Conservation (phyloP, 2,113 vertebrate genomes). For the Sinocyclocheilus anshuiensis region DNA sequence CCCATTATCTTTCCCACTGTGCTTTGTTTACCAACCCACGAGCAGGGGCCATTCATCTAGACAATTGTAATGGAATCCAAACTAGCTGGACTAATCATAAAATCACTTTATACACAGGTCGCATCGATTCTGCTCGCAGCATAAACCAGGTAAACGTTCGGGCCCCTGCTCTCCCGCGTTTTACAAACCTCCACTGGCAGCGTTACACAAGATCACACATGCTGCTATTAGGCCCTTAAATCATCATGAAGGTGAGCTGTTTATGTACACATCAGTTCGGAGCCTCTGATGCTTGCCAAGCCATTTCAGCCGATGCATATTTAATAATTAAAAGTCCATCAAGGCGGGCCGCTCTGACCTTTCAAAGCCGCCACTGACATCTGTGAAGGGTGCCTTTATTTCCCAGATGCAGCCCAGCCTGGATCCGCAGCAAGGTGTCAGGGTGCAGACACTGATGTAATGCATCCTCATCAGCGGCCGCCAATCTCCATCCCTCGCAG, state of each 20-base stretch:
- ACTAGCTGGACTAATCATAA: conserved; percentile 59
- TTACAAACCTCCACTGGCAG: neutral
- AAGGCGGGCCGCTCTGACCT: conserved; percentile 53
- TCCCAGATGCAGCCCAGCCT: conserved; percentile 13
- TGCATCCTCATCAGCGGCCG: conserved; percentile 51
- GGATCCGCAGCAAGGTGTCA: conserved; percentile 44
- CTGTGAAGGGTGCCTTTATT: conserved; percentile 46
- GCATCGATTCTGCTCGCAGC: conserved; percentile 34
- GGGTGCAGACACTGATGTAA: conserved; percentile 43
- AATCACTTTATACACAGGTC: conserved; percentile 52
- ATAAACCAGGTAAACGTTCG: conserved; percentile 40
- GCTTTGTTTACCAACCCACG: conserved; percentile 52
- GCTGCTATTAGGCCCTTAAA: neutral
- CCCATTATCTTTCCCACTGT: conserved; percentile 58
- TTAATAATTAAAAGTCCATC: conserved; percentile 60
- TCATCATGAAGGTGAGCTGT: conserved; percentile 37
- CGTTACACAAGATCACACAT: neutral
- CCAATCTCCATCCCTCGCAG: conserved; percentile 29
- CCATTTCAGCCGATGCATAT: conserved; percentile 38
- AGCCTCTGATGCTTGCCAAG: conserved; percentile 28
- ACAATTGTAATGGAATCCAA: conserved; percentile 59
- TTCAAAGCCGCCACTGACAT: conserved; percentile 38
- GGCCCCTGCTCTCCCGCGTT: neutral
- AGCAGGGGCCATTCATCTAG: conserved; percentile 54
- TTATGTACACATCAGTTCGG: conserved; percentile 34